These are phyloP conservation scores for Podargus strigoides DNA, from an alignment of 2,797 vertebrate species.

Conservation along the genomic window DNA sequence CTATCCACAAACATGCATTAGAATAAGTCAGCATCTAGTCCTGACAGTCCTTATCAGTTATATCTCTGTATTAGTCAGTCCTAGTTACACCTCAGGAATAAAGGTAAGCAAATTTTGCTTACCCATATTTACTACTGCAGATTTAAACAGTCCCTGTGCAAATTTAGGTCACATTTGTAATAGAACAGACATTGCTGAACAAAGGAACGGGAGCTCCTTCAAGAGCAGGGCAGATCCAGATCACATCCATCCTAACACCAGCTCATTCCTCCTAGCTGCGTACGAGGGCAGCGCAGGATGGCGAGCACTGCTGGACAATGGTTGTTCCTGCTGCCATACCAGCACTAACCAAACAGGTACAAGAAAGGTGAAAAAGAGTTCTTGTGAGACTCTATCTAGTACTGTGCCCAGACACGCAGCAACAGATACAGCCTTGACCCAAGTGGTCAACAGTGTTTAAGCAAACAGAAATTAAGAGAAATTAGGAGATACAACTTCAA, in stretches of 20 bases:
- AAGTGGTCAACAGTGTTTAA: not conserved
- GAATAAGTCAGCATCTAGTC: not conserved
- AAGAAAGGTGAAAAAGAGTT: not conserved
- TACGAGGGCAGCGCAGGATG: not conserved
- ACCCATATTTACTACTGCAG: not conserved
- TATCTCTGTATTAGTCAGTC: not conserved
- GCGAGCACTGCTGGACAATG: not conserved
- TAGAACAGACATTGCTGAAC: not conserved
- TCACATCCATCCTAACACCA: fast-evolving
- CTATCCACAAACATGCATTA: not conserved
- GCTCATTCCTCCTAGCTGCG: fast-evolving
- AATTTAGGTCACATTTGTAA: not conserved
- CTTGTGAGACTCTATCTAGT: fast-evolving
- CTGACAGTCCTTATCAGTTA: not conserved
- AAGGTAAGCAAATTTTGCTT: not conserved
- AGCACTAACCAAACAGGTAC: fast-evolving
- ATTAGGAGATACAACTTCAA: not conserved
- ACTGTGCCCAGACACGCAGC: not conserved
- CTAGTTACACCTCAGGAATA: not conserved
- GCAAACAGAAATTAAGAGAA: not conserved
- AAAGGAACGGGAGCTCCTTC: not conserved
- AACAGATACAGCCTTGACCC: not conserved
- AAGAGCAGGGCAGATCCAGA: not conserved
- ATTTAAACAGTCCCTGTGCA: not conserved
- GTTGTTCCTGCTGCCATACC: not conserved